phyloP scores from a whole-genome alignment of 1,140 invertebrate genomes.

The Zaprionus ghesquierei region DNA sequence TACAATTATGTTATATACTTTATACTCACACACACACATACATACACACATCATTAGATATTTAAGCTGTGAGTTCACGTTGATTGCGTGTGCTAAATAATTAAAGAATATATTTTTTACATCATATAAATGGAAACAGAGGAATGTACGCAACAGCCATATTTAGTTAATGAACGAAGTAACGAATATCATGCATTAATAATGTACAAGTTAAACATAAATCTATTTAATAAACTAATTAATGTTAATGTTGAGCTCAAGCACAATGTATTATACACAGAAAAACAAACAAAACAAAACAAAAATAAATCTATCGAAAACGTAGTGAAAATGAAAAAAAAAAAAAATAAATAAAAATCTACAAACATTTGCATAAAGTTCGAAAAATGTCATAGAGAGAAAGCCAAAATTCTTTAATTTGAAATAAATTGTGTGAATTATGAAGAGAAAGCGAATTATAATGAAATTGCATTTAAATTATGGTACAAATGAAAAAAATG shows the following conservation, averaged over 20 bases:
- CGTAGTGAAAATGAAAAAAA: too few species aligned
- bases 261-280: conserved; percentile 63
- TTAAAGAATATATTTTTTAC: neutral
- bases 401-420: conserved; percentile 68
- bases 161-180: conserved; percentile 75
- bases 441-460: conserved; percentile 27
- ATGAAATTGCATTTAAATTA: conserved; percentile 75
- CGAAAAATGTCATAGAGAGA: conserved; percentile 1
- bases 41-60: neutral
- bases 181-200: conserved; percentile 65
- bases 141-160: conserved; percentile 67
- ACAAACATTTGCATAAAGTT: neutral
- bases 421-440: conserved; percentile 49
- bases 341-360: neutral
- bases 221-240: conserved; percentile 44
- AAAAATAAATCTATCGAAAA: conserved; percentile 11
- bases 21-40: conserved; percentile 20
- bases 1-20: conserved; percentile 49
- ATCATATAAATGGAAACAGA: neutral
- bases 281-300: conserved; percentile 34
- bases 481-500: conserved; percentile 60
- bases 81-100: neutral
- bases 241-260: conserved; percentile 50
- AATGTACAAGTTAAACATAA: conserved; percentile 71
- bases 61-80: conserved; percentile 3